Percentiles rank a stretch among this genome's conserved stretches.
These are phyloP conservation scores for Huso huso DNA, from an alignment of 2,797 vertebrate genomes.

Conservation along the genomic window DNA sequence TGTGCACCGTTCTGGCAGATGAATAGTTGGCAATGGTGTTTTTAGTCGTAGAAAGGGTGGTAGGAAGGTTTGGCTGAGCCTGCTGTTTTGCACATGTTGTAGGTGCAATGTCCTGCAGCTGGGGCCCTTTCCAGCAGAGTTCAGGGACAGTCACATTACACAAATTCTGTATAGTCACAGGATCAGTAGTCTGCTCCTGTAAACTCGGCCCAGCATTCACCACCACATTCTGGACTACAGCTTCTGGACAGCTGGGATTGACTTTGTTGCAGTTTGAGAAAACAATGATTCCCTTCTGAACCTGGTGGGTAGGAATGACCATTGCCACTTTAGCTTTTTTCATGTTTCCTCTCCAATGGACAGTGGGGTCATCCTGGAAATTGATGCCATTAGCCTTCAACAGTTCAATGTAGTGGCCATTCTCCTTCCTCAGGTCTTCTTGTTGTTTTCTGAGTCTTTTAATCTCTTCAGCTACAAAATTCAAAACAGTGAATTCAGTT, in stretches of 20 bases:
- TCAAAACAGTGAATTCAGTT: constrained; percentile 12
- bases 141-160: constrained; percentile 65
- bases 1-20: constrained; percentile 45
- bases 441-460: constrained; percentile 80
- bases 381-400: constrained; percentile 93
- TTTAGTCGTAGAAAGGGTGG: constrained; percentile 55
- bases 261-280: constrained; percentile 79
- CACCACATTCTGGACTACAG: constrained; percentile 58
- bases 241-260: constrained; percentile 66
- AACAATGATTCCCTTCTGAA: constrained; percentile 85
- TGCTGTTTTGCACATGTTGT: constrained; percentile 57
- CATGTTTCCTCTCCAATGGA: constrained; percentile 94
- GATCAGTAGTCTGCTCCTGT: constrained; percentile 75
- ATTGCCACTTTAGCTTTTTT: constrained; percentile 80
- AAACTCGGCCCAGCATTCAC: constrained; percentile 61
- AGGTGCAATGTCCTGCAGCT: constrained; percentile 45
- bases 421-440: constrained; percentile 87
- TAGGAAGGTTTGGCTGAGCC: constrained; percentile 54
- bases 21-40: constrained; percentile 55
- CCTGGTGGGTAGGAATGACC: constrained; percentile 78
- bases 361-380: constrained; percentile 86
- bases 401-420: constrained; percentile 85
- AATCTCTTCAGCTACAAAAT: constrained; percentile 83
- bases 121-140: constrained; percentile 22
- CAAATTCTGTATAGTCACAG: constrained; percentile 72